phyloP scores from a whole-genome alignment of 1,140 invertebrate genomes.

The Pachypeltis micranthus region DNA sequence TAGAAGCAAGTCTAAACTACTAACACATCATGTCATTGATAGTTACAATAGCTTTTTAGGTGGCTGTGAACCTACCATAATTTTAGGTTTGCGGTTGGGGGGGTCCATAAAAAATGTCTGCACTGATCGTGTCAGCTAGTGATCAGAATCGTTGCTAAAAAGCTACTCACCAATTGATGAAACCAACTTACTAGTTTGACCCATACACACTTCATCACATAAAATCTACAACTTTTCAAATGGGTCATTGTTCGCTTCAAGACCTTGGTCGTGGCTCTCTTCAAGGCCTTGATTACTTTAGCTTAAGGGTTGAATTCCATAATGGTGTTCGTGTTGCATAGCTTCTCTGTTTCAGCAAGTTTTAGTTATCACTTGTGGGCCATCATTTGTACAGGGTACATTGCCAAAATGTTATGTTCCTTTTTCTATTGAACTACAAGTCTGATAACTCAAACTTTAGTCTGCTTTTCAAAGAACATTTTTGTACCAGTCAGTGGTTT shows the following conservation, averaged over 20 bases:
- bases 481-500: constrained; percentile 3
- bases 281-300: not conserved
- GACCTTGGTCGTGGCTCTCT: too few relatives aligned
- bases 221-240: not conserved
- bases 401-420: not conserved
- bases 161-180: too few relatives aligned
- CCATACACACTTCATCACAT: too few relatives aligned
- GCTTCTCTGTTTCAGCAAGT: not conserved
- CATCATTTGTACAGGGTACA: not conserved
- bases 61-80: too few relatives aligned
- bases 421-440: not conserved
- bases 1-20: too few relatives aligned
- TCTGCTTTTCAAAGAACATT: not conserved
- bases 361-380: not conserved
- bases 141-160: too few relatives aligned
- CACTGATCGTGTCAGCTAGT: too few relatives aligned
- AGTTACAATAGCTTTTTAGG: too few relatives aligned
- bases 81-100: too few relatives aligned
- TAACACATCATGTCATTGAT: too few relatives aligned
- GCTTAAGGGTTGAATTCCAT: not conserved
- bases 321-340: not conserved
- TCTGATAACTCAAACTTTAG: not conserved
- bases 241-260: not conserved
- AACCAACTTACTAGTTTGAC: too few relatives aligned
- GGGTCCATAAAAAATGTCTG: too few relatives aligned